phyloP scores from a whole-genome alignment of 2,113 vertebrate genomes.

The Bubo scandiacus region DNA sequence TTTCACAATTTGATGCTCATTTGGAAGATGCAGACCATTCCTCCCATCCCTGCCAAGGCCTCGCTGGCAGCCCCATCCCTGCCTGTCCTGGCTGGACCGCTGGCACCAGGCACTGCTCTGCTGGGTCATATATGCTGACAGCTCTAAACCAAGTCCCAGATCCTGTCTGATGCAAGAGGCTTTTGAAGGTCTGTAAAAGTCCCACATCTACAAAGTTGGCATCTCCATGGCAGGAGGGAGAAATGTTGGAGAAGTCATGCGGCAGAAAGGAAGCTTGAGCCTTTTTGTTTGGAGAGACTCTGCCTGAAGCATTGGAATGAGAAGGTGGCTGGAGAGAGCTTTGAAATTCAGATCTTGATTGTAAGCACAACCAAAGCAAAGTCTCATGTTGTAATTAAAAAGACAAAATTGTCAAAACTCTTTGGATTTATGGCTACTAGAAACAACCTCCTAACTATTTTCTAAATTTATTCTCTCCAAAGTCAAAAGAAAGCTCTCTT shows the following conservation, averaged over 20 bases:
- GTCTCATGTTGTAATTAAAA: neutral
- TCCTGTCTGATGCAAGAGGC: neutral
- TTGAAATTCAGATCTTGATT: neutral
- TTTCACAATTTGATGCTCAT: neutral
- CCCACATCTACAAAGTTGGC: neutral
- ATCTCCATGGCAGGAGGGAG: neutral
- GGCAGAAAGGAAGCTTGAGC: neutral
- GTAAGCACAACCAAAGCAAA: neutral
- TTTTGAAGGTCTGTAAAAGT: neutral
- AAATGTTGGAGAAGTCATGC: neutral
- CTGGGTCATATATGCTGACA: neutral
- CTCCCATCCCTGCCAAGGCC: neutral
- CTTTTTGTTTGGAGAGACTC: neutral
- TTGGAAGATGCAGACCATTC: neutral
- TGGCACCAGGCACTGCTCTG: neutral
- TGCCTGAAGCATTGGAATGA: neutral
- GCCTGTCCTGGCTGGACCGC: neutral
- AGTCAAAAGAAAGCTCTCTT: neutral
- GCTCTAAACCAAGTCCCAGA: neutral
- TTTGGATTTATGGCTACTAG: slow-evolving; percentile 5
- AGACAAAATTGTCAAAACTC: neutral
- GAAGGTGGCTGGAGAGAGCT: neutral
- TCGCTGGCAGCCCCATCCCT: neutral
- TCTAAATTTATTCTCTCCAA: slow-evolving; percentile 15
- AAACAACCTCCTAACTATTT: slow-evolving; percentile 12